Evolutionary conservation across 92 coral and sea anemone genomes (phyloP), one percentile per base, ranked within the genome.

Genomic region (Bergia sp.): DNA sequence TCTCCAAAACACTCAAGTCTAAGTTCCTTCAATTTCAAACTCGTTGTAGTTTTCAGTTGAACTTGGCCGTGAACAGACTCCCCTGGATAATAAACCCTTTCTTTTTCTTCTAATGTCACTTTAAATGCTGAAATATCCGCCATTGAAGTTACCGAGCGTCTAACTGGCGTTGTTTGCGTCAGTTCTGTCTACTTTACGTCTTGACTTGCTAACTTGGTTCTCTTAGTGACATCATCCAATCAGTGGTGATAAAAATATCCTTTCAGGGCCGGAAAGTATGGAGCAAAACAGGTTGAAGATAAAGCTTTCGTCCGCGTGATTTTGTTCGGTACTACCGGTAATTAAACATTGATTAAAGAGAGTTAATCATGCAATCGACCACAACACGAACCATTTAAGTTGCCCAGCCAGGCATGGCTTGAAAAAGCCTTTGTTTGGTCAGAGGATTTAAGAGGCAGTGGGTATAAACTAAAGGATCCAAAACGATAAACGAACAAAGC

Each of bases 1-100:
- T 93, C 93, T 6, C 97, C 97, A 20, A 86, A 86, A 53, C 95
- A 93, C 82, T 91, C 92, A 21, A 94, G 88, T 72, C 80, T 88
- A 50, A 94, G 49, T 84, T 93, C 92, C 78, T 87, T 86, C 45
- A 94, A 55, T 65, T 85, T 91, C 11, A 90, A 85, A 47, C 55
- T 82, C 50, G 86, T 91, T 29, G 85, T 90, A 1, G 88, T 55
- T 13, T 88, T 91, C 29, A 94, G 57, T 80, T 77, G 88, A 7
- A 94, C 85, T 37, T 85, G 83, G 8, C 97, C 97, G 55, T 87
- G 69, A 11, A 94, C 93, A 18, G 88, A 66, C 5, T 93, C 91
- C 11, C 97, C 97, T 4, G 97, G 97, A 20, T 55, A 91, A 71
- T 90, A 90, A 71, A 88, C 82, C 18, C 87, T 89, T 37, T 82